Conservation (phyloP, 2,888 invertebrate species). For the Lacanobia oleracea region DNA sequence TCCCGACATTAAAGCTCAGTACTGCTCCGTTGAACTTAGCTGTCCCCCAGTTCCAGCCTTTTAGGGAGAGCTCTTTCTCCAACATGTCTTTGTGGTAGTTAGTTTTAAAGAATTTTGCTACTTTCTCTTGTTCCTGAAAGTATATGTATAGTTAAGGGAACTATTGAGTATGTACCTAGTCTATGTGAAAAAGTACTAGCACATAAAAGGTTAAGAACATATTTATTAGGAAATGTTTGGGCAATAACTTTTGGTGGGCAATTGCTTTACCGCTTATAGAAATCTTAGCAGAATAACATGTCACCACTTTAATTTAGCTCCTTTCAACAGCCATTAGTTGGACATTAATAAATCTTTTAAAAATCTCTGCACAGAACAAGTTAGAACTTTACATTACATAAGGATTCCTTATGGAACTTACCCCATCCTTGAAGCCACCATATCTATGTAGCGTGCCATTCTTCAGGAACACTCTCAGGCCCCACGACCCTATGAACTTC, state of each 20-base stretch:
- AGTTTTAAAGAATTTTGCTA: conserved; percentile 96
- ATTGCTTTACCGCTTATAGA: background rate
- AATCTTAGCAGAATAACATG: background rate
- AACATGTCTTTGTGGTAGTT: conserved; percentile 96
- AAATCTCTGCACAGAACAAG: background rate
- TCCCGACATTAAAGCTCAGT: conserved; percentile 95
- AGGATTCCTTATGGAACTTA: conserved; percentile 79
- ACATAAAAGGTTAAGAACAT: background rate
- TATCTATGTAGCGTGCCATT: conserved; percentile 97
- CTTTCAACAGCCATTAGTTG: too few species aligned
- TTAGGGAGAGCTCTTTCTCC: conserved; percentile 97
- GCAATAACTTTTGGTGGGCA: background rate
- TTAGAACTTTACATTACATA: background rate
- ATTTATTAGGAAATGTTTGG: background rate
- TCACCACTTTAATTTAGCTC: background rate
- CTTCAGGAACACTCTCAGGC: conserved; percentile 96
- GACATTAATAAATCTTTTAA: background rate
- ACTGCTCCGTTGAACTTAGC: conserved; percentile 97
- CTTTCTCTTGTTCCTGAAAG: conserved; percentile 96
- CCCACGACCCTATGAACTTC: conserved; percentile 97
- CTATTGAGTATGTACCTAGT: background rate
- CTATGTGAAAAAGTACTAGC: background rate
- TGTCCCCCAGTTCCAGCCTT: conserved; percentile 99
- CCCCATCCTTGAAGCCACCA: conserved; percentile 97
- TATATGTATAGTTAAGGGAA: background rate